These are phyloP conservation scores for Lacerta bilineata DNA, from an alignment of 2,797 vertebrate genomes.

Conservation along the genomic window DNA sequence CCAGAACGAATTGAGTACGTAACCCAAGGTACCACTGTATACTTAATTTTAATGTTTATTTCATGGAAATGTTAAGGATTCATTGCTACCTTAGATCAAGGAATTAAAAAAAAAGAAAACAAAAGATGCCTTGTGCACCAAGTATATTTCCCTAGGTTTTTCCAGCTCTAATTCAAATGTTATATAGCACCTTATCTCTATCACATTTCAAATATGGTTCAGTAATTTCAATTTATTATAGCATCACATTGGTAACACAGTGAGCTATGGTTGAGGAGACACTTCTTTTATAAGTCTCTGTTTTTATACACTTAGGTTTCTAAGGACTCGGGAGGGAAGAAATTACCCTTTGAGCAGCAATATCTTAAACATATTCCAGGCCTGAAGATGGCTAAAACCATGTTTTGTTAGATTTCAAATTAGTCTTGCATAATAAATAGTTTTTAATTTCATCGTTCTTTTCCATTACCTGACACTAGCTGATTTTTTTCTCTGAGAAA, in stretches of 20 bases:
- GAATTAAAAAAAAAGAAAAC: not conserved
- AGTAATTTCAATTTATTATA: conserved; percentile 32
- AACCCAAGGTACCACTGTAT: no score
- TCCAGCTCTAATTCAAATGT: conserved; percentile 15
- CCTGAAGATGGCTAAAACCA: conserved; percentile 2
- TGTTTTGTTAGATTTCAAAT: conserved; percentile 1
- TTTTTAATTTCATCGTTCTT: not conserved
- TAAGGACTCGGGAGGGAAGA: not conserved
- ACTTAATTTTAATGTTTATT: not conserved
- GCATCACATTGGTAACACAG: not conserved
- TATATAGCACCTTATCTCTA: not conserved
- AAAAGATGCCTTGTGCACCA: fast-evolving
- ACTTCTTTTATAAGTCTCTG: not conserved
- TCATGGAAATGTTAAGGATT: not conserved
- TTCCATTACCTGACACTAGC: not conserved
- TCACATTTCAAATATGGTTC: conserved; percentile 24
- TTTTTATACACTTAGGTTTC: conserved; percentile 16
- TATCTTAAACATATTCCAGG: conserved; percentile 10
- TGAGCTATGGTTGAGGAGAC: not conserved
- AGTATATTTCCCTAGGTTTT: conserved; percentile 13
- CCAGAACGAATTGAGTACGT: no score
- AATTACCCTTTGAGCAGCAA: not conserved
- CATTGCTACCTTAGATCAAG: not conserved
- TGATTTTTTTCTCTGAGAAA: not conserved
- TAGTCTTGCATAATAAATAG: not conserved